A percentile compares a stretch with the other conserved stretches of the same genome.
Conservation (phyloP, 2,113 vertebrate genomes). For the Pterocles gutturalis region DNA sequence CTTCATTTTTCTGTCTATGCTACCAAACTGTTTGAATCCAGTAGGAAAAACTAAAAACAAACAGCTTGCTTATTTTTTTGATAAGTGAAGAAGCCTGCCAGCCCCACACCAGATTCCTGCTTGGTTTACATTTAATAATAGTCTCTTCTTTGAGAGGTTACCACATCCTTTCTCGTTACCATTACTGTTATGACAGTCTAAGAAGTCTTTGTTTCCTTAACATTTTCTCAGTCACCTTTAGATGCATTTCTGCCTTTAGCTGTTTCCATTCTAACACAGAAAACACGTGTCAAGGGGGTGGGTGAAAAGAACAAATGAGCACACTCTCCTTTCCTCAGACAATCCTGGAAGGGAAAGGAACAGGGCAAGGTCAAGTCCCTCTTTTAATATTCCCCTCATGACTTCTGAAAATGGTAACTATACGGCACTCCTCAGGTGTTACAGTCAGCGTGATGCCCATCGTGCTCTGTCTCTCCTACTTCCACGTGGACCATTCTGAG, state of each 20-base stretch:
- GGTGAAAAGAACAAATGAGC: neutral
- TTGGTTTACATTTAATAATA: neutral
- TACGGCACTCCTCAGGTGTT: neutral
- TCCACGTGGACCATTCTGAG: neutral
- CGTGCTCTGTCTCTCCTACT: neutral
- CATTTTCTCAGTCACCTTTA: neutral
- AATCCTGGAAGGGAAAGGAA: neutral
- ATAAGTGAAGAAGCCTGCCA: neutral
- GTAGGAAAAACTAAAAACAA: neutral
- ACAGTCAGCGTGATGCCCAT: neutral
- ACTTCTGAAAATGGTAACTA: neutral
- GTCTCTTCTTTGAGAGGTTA: conserved; percentile 34
- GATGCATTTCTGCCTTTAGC: neutral
- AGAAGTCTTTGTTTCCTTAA: conserved; percentile 72
- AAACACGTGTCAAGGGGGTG: neutral
- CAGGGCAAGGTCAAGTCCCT: neutral
- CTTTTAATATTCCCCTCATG: neutral
- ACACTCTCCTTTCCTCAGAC: neutral
- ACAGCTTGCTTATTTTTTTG: conserved; percentile 7
- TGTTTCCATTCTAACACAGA: neutral
- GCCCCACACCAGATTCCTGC: neutral
- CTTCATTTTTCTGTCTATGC: neutral
- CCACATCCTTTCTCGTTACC: conserved; percentile 76
- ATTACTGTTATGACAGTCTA: conserved; percentile 71
- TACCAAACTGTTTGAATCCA: neutral